Base-by-base conservation (phyloP, 2,888 invertebrate species). In the Apantesis nais region DNA sequence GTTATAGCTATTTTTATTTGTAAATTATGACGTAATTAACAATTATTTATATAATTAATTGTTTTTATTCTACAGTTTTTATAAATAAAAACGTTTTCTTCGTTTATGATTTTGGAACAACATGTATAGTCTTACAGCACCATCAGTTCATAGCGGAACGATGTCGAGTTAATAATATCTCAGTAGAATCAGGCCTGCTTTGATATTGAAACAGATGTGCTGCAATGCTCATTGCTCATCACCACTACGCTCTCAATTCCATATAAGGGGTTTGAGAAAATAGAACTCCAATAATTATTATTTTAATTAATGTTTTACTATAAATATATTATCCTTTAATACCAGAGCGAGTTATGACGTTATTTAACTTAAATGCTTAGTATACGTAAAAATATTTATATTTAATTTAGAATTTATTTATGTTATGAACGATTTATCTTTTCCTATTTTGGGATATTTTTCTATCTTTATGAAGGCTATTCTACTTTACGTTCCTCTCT, bases 101-200 rank as follows among this genome's bases (percentile, higher is more conserved):
- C n/a, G n/a, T n/a, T n/a, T n/a, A n/a, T n/a, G n/a, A n/a, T n/a
- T n/a, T n/a, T n/a, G n/a, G n/a, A n/a, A n/a, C n/a, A n/a, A n/a
- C 37, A 55, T 66, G 55, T 66, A 66, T 58, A 58, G 2, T 25
- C 11, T 52, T 39, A 66, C 39, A 37, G 41, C 55, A 68, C 41
- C 62, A 63, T 48, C 19, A n/a, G 48, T 37, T 25, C 44, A 19
- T 37, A 66, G 37, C 25, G 70, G 64, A 71, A 41, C 69, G 60
- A 68, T 73, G 62, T 44, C 9, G 60, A 73, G 77, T 77, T 79
- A 80, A 71, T 75, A 75, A 76, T 80, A 74, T 80, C 75, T 25
- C 25, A n/a, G 41, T 66, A 44, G 44, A 62, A 70, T 67, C 75
- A 69, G 41, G 67, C 67, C 22, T 34, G 67, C 69, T 68, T 62